Conservation (phyloP, 2,113 vertebrate genomes). For the Hipposideros armiger region DNA sequence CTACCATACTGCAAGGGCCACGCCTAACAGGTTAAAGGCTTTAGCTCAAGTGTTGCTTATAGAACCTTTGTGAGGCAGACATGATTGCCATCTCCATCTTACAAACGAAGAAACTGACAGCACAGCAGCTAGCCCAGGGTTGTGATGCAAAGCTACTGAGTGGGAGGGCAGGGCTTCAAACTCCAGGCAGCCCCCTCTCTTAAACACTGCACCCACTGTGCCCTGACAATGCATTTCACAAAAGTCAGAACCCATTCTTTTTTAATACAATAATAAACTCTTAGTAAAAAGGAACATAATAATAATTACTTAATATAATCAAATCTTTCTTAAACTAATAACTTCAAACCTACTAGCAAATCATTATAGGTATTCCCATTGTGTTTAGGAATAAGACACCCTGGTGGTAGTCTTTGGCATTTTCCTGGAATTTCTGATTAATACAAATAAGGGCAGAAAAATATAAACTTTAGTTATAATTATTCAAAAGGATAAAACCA, state of each 20-base stretch:
- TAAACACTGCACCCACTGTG: not conserved
- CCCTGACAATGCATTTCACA: not conserved
- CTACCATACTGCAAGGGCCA: not conserved
- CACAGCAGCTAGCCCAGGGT: not conserved
- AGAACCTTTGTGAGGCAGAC: not conserved
- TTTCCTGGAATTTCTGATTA: conserved; percentile 2
- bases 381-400: not conserved
- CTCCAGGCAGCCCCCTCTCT: too few relatives aligned
- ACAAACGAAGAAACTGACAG: not conserved
- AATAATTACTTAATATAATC: not conserved
- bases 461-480: not conserved
- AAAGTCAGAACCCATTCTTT: not conserved
- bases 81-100: not conserved
- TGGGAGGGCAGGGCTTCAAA: not conserved
- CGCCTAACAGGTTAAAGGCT: not conserved
- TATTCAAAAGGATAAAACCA: not conserved
- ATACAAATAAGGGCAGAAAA: not conserved
- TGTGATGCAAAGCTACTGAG: too few relatives aligned
- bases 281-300: not conserved
- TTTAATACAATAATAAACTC: not conserved
- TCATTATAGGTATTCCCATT: not conserved
- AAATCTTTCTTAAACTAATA: not conserved
- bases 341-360: not conserved
- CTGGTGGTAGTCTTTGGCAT: not conserved
- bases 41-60: too few relatives aligned